phyloP scores from a whole-genome alignment of 2,797 vertebrate genomes.

The Threskiornis aethiopicus region DNA sequence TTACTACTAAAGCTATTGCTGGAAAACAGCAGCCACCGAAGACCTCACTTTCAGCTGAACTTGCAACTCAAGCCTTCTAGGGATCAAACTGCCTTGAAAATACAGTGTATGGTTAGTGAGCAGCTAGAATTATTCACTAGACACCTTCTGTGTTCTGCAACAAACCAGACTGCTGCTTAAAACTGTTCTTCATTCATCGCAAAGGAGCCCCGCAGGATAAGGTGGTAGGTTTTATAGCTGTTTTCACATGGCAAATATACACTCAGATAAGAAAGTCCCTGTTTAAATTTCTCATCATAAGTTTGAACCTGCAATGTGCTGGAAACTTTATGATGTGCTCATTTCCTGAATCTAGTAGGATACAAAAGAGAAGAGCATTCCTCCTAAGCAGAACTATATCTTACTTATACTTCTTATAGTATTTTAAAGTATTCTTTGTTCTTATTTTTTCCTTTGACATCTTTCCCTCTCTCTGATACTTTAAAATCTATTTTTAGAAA shows the following conservation, averaged over 20 bases:
- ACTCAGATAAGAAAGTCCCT: background rate
- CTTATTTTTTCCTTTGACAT: background rate
- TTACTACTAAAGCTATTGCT: background rate
- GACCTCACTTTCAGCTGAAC: background rate
- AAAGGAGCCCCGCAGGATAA: background rate
- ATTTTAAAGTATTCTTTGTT: background rate
- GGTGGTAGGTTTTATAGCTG: background rate
- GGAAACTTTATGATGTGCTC: background rate
- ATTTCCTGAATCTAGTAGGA: background rate
- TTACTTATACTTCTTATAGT: background rate
- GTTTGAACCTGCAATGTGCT: background rate
- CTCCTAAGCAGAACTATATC: background rate
- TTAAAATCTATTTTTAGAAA: background rate
- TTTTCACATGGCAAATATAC: background rate
- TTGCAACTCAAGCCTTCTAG: background rate
- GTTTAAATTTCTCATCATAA: background rate
- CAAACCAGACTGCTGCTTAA: background rate
- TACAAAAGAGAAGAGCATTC: background rate
- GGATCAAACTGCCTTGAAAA: background rate
- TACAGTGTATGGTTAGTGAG: rapidly evolving
- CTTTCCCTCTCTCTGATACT: background rate
- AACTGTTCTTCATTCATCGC: background rate
- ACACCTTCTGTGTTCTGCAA: background rate
- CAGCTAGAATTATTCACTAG: background rate
- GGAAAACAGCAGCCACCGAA: background rate